Conservation (phyloP, 2,113 vertebrate genomes). For the Bettongia penicillata region DNA sequence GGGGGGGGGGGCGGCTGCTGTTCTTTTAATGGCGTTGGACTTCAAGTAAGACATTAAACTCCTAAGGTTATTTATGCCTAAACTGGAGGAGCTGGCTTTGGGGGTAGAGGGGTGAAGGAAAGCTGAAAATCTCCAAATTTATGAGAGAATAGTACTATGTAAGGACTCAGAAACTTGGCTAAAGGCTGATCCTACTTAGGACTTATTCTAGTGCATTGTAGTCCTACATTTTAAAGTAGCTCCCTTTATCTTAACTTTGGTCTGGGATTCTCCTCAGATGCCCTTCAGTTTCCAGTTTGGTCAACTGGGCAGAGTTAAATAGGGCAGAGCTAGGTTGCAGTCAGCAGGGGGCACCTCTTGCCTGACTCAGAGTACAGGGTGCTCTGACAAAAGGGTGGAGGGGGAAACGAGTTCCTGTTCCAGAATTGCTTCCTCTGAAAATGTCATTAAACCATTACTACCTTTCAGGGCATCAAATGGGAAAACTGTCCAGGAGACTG, state of each 20-base stretch:
- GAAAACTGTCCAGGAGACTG: slow-evolving; percentile 78
- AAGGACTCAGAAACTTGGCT: slow-evolving; percentile 27
- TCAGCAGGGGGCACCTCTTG: slow-evolving; percentile 82
- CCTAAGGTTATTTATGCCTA: background rate
- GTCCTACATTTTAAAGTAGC: slow-evolving; percentile 35
- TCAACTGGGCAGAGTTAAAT: slow-evolving; percentile 30
- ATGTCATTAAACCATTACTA: slow-evolving; percentile 84
- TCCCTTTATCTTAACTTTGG: slow-evolving; percentile 31
- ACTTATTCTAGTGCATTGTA: slow-evolving; percentile 1
- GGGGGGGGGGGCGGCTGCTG: background rate
- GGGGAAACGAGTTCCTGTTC: slow-evolving; percentile 70
- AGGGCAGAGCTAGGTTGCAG: slow-evolving; percentile 65
- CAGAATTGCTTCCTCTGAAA: slow-evolving; percentile 85
- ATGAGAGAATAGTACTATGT: background rate
- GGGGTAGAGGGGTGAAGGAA: background rate
- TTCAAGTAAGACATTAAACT: slow-evolving; percentile 67
- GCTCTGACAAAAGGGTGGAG: slow-evolving; percentile 60
- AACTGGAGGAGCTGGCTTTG: background rate
- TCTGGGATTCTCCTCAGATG: slow-evolving; percentile 20
- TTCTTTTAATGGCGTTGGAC: slow-evolving; percentile 60
- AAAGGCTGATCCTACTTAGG: slow-evolving; percentile 17
- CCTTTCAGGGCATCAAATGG: slow-evolving; percentile 80
- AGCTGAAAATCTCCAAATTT: background rate
- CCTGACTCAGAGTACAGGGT: slow-evolving; percentile 47
- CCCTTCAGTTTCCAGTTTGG: slow-evolving; percentile 43